Evolutionary conservation across 2,888 invertebrate genomes (phyloP).

Genomic region (Baronia brevicornis): DNA sequence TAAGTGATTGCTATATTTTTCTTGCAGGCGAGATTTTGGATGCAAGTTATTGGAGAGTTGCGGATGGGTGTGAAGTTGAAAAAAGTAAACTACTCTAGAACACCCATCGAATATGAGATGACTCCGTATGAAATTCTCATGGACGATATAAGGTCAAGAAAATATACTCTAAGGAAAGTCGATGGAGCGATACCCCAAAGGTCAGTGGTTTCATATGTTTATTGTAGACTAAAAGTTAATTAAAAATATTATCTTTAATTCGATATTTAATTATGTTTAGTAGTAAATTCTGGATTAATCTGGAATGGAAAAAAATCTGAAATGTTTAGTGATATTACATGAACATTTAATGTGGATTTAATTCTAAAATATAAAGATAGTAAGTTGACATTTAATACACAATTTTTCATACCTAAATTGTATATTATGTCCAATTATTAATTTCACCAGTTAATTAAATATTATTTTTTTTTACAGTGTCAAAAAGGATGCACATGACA

Average conservation of each 20-base stretch:
- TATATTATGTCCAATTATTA: no score
- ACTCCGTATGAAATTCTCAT: slow-evolving; percentile 98
- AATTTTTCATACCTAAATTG: no score
- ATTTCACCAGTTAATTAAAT: neutral
- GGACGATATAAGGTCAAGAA: slow-evolving; percentile 94
- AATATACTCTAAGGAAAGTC: slow-evolving; percentile 92
- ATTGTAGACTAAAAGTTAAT: no score
- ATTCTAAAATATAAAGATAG: no score
- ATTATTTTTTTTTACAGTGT: slow-evolving; percentile 70
- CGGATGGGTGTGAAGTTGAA: slow-evolving; percentile 94
- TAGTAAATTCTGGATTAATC: no score
- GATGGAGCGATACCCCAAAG: slow-evolving; percentile 87
- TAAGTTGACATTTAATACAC: no score
- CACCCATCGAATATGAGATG: slow-evolving; percentile 92
- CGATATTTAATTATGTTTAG: no score
- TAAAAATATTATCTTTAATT: no score
- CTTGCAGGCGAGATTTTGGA: slow-evolving; percentile 93
- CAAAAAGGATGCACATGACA: slow-evolving; percentile 95
- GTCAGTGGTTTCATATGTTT: no score
- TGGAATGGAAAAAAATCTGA: no score
- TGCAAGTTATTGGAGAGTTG: slow-evolving; percentile 94
- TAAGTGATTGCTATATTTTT: slow-evolving; percentile 21
- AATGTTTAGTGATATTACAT: no score
- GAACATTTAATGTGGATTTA: no score
- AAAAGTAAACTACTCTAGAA: slow-evolving; percentile 85